Evolutionary conservation across 2,797 vertebrate species (phyloP), one percentile per base, ranked within the genome.

Genomic region (Myotis pilosus): DNA sequence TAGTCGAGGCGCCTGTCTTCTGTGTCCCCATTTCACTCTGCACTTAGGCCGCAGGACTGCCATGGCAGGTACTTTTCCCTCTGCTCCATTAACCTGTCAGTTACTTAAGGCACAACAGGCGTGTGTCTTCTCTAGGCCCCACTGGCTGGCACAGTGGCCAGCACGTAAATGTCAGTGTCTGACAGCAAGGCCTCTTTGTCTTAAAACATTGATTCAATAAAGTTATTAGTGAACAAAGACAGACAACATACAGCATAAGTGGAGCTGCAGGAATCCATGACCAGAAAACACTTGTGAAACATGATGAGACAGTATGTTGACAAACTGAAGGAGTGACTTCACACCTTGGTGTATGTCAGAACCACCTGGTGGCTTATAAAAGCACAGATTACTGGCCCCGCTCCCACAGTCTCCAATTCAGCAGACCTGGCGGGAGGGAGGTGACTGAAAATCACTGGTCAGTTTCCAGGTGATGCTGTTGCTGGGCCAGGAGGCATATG

Each of bases 171-270:
- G 36, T 69, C 88, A 82, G 25, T 3, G 38, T 28, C 89, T 17
- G 20, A 68, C 60, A n/a, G 76, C 60, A 6, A 53, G 33, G 66
- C n/a, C 36, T 82, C 60, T 74, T 86, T 47, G 33, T 84, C 69
- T 66, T 41, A 28, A 53, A 57, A 80, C 89, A 28, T 74, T 47
- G 87, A 95, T 86, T 74, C 55, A 68, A 60, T 44, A 22, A 85
- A 71, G 25, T 51, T 89, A 84, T 69, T 62, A 57, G 36, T 25
- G 33, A 92, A 74, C 91, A 92, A 82, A 95, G 69, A 55, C 33
- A 60, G 44, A 47, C 62, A 78, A 71, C 25, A n/a, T 8, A 28
- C 13, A 41, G 47, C 20, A 4, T 80, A 86, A 79, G 30, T 79
- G 47, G 33, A 47, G 25, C 86, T 28, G 9, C 55, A 23, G 85